phyloP scores from a whole-genome alignment of 2,888 invertebrate genomes.

The Microplitis manilae region DNA sequence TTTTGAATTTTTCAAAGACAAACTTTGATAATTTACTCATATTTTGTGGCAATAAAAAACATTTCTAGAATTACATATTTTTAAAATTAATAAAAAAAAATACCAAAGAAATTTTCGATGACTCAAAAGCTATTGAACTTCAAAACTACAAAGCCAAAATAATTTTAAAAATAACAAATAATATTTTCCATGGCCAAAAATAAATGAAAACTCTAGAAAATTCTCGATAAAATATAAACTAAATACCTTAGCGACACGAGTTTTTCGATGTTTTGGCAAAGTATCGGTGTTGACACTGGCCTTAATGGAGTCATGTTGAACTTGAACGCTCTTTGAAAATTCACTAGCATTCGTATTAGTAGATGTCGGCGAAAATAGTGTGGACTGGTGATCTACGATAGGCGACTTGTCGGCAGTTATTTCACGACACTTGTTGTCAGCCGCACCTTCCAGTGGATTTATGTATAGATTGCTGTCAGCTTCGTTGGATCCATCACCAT shows the following conservation, averaged over 20 bases:
- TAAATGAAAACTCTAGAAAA: too few species aligned
- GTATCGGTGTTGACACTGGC: conserved; percentile 73
- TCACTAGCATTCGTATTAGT: conserved; percentile 54
- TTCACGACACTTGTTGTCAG: conserved; percentile 65
- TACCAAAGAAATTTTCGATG: too few species aligned
- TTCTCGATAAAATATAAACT: not conserved
- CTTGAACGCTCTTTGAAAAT: conserved; percentile 73
- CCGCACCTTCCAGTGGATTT: conserved; percentile 80
- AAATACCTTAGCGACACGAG: conserved; percentile 85
- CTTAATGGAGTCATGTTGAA: conserved; percentile 67
- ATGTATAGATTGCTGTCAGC: conserved; percentile 90
- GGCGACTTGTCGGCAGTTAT: conserved; percentile 56
- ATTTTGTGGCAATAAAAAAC: too few species aligned
- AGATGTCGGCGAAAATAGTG: conserved; percentile 65
- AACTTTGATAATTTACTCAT: too few species aligned
- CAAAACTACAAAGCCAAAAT: too few species aligned
- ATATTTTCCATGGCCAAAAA: too few species aligned
- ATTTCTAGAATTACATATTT: too few species aligned
- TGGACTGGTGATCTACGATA: conserved; percentile 19
- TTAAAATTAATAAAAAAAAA: too few species aligned
- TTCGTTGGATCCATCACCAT: conserved; percentile 80
- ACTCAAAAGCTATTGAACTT: too few species aligned
- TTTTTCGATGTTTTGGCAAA: conserved; percentile 87
- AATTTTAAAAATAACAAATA: too few species aligned
- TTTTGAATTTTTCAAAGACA: too few species aligned